A percentile compares a stretch with the other conserved stretches of the same genome.
Evolutionary conservation across 2,888 invertebrate species (phyloP).

Genomic region (Megamerina dolium): DNA sequence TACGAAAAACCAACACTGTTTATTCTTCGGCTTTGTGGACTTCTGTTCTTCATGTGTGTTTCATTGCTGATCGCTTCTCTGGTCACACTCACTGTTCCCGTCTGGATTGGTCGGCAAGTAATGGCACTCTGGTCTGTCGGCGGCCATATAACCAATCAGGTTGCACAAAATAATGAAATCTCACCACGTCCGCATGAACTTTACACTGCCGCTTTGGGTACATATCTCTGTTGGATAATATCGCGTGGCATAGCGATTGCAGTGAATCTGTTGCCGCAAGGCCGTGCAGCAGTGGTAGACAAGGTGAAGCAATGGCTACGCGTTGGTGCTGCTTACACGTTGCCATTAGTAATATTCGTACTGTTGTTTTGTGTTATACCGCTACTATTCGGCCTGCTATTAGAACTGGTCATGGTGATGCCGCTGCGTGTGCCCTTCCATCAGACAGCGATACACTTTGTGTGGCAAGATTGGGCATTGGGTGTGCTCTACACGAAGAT

Average conservation of each 20-base stretch:
- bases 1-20: slow-evolving; percentile 76
- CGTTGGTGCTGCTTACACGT: slow-evolving; percentile 67
- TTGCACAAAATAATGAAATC: slow-evolving; percentile 33
- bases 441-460: slow-evolving; percentile 82
- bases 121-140: slow-evolving; percentile 81
- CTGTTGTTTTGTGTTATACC: slow-evolving; percentile 87
- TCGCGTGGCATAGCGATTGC: slow-evolving; percentile 76
- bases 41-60: slow-evolving; percentile 72
- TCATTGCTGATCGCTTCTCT: slow-evolving; percentile 82
- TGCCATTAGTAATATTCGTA: slow-evolving; percentile 61
- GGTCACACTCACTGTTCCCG: slow-evolving; percentile 76
- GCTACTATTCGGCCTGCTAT: slow-evolving; percentile 80
- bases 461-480: slow-evolving; percentile 96
- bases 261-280: slow-evolving; percentile 84
- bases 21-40: slow-evolving; percentile 59
- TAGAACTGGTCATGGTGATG: slow-evolving; percentile 86
- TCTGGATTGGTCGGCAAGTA: slow-evolving; percentile 80
- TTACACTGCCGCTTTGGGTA: slow-evolving; percentile 89
- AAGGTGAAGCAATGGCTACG: slow-evolving; percentile 68
- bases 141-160: slow-evolving; percentile 26
- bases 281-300: slow-evolving; percentile 68
- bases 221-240: slow-evolving; percentile 92
- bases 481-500: slow-evolving; percentile 98
- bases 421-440: slow-evolving; percentile 88
- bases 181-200: slow-evolving; percentile 81